Base-by-base conservation (phyloP, 1,140 invertebrate genomes). In the Phymorhynchus buccinoides region DNA sequence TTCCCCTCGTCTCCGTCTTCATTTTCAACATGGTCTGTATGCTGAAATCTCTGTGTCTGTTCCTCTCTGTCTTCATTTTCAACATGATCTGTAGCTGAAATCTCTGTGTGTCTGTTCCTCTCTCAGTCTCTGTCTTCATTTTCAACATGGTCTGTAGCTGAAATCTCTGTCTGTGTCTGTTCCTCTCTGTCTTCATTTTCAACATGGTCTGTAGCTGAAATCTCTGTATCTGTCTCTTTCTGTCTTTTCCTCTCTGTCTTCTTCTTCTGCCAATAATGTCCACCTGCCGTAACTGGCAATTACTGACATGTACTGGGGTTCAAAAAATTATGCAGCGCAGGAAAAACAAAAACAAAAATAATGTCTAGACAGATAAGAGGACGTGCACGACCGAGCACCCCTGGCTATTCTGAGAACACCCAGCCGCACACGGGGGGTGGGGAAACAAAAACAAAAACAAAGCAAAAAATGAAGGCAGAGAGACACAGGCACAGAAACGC, bases 1-100 rank as follows among this genome's bases (percentile, higher is more conserved):
- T 85, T 1, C 84, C 84, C 2, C 86, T 87, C 1, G 1, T 87
- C 22, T 16, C 81, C 22, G 84, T 84, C 32, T 85, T 87, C 48
- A 1, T 85, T 14, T 1, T 83, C 27, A 87, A 87, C 68, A 75
- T 87, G 80, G 86, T 85, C 14, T 80, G 86, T 35, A n/a, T 37
- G 3, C 30, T 62, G 56, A 27, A 27, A 4, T 81, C 18, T 37
- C 16, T n/a, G 22, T 81, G 16, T 37, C 22, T 27, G 18, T 68
- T 16, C 42, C 6, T 81, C 35, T 66, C 4, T 81, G 18, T 37
- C 32, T 85, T 87, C 48, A 1, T 85, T 14, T 1, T 83, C 27
- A 87, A 87, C 68, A 75, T 87, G 80, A 84, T 85, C 14, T 80
- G 86, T 35, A n/a, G 3, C 30, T 62, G 56, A 27, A 27, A 9